These are phyloP conservation scores for Mythimna loreyi DNA, from an alignment of 2,888 invertebrate species.

Conservation along the genomic window DNA sequence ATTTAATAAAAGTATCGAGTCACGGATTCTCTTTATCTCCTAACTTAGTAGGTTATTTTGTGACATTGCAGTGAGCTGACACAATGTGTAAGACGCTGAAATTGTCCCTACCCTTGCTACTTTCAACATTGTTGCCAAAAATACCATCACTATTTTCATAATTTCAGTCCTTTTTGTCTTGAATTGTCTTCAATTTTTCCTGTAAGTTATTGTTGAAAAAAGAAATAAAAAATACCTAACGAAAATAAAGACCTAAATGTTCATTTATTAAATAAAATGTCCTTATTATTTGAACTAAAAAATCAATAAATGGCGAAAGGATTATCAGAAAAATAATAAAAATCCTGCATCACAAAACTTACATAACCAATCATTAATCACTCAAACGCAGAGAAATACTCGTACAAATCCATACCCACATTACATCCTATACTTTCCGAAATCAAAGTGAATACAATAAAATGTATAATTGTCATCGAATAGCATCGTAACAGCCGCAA, in stretches of 20 bases:
- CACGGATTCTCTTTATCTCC: conserved; percentile 73
- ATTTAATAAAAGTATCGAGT: conserved; percentile 78
- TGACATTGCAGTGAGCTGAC: conserved; percentile 35
- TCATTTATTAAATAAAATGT: not conserved
- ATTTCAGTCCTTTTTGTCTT: not conserved
- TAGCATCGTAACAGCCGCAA: conserved; percentile 87
- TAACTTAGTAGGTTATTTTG: conserved; percentile 52
- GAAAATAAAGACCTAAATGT: not conserved
- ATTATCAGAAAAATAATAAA: not conserved
- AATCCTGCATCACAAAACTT: not conserved
- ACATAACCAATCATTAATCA: conserved; percentile 18
- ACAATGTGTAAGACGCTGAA: not conserved
- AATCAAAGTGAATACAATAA: conserved; percentile 72
- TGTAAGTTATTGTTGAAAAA: too few species aligned
- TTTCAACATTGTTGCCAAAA: conserved; percentile 1
- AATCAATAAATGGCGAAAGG: not conserved
- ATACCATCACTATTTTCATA: not conserved
- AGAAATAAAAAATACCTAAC: not conserved
- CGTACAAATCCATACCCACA: conserved; percentile 1
- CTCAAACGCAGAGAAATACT: not conserved
- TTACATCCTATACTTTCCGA: conserved; percentile 25
- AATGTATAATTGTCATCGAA: conserved; percentile 86
- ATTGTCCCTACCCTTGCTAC: conserved; percentile 1
- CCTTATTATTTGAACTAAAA: too few species aligned
- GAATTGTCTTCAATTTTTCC: too few species aligned